These are phyloP conservation scores for Harpalus rufipes DNA, from an alignment of 2,888 invertebrate species.

Conservation along the genomic window DNA sequence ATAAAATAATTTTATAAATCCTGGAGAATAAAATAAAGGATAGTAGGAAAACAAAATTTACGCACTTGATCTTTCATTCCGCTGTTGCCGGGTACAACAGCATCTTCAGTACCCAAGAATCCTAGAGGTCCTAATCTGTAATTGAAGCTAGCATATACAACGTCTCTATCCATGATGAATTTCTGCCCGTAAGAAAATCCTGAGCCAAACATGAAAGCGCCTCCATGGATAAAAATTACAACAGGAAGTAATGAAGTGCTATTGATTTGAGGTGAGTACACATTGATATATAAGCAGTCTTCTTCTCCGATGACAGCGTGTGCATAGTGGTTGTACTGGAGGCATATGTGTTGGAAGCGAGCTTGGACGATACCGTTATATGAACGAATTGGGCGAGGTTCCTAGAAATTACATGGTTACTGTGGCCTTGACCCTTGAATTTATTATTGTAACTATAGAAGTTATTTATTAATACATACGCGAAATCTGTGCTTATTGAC, in stretches of 20 bases:
- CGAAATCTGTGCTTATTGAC: slow-evolving; percentile 60
- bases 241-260: slow-evolving; percentile 80
- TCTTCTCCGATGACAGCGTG: slow-evolving; percentile 79
- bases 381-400: slow-evolving; percentile 80
- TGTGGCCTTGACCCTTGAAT: too few relatives aligned
- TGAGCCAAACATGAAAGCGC: slow-evolving; percentile 85
- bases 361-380: slow-evolving; percentile 86
- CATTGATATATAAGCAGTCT: slow-evolving; percentile 84
- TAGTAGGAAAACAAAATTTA: neutral
- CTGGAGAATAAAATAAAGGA: too few relatives aligned
- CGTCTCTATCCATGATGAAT: slow-evolving; percentile 82
- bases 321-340: slow-evolving; percentile 73
- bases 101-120: slow-evolving; percentile 86
- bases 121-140: slow-evolving; percentile 87
- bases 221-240: slow-evolving; percentile 83
- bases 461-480: slow-evolving; percentile 17
- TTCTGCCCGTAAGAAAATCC: slow-evolving; percentile 78
- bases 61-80: slow-evolving; percentile 85
- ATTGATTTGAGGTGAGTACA: slow-evolving; percentile 80
- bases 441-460: too few relatives aligned
- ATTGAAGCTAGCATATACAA: slow-evolving; percentile 84
- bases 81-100: slow-evolving; percentile 82
- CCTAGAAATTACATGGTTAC: slow-evolving; percentile 73
- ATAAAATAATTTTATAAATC: too few relatives aligned
- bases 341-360: slow-evolving; percentile 76